phyloP scores from a whole-genome alignment of 2,797 vertebrate genomes.

The Hyperoplus immaculatus region DNA sequence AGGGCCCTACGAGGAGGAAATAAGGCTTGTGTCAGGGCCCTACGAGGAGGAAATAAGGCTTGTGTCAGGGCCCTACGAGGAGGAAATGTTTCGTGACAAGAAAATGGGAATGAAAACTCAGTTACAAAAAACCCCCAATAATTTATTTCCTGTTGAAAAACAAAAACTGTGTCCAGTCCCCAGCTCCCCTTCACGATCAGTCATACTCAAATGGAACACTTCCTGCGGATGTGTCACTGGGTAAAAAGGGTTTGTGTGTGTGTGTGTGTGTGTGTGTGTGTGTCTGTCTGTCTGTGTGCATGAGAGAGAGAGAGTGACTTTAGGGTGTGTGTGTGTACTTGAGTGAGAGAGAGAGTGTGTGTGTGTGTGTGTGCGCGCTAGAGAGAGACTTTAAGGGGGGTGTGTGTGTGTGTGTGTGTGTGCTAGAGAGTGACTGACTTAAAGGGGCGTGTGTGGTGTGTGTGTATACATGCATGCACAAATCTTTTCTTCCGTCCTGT shows the following conservation, averaged over 20 bases:
- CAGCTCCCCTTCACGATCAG: constrained; percentile 42
- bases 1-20: no score
- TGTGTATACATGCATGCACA: constrained; percentile 66
- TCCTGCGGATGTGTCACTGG: constrained; percentile 62
- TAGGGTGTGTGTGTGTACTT: constrained; percentile 52
- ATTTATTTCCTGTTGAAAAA: constrained; percentile 66
- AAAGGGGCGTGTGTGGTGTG: constrained; percentile 72
- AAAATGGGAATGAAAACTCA: constrained; percentile 43
- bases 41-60: no score
- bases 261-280: background rate
- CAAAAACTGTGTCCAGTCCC: constrained; percentile 65
- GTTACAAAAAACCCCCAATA: constrained; percentile 44
- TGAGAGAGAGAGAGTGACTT: constrained; percentile 59
- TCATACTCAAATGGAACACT: constrained; percentile 42
- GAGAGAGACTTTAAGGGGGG: constrained; percentile 61
- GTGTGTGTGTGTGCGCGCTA: constrained; percentile 56
- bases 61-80: no score
- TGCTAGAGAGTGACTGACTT: constrained; percentile 54
- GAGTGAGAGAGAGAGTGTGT: constrained; percentile 66
- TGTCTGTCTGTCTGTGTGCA: constrained; percentile 23
- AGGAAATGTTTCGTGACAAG: constrained; percentile 32
- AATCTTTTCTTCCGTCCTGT: constrained; percentile 82
- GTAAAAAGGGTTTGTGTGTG: background rate
- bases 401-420: constrained; percentile 47
- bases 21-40: no score